Conservation (phyloP, 2,797 vertebrate genomes). For the Chiloscyllium punctatum region DNA sequence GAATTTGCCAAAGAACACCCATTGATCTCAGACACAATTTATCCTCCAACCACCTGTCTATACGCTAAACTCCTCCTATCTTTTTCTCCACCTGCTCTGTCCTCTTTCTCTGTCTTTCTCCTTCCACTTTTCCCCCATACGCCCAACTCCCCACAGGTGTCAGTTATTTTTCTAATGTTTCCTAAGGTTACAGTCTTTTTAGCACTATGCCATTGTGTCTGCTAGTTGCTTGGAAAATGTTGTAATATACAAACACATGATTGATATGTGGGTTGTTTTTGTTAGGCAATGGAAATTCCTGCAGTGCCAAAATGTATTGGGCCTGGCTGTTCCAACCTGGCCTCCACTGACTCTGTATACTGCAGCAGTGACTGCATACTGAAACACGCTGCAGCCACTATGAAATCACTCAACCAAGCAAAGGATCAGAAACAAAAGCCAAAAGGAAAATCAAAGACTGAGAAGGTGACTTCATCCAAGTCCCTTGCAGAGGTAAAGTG, state of each 20-base stretch:
- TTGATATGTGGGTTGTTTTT: neutral
- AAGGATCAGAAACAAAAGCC: conserved; percentile 65
- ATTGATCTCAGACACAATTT: too few relatives aligned
- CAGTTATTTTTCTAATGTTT: neutral
- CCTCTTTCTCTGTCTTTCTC: too few relatives aligned
- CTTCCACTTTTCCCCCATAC: too few relatives aligned
- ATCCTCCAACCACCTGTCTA: too few relatives aligned
- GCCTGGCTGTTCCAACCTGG: conserved; percentile 70
- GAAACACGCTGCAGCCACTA: conserved; percentile 81
- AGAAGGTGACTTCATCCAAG: conserved; percentile 57
- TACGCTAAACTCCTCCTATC: too few relatives aligned
- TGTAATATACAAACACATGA: too few relatives aligned
- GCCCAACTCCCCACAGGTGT: neutral
- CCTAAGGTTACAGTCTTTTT: neutral
- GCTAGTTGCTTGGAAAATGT: neutral
- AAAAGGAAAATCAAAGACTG: conserved; percentile 63
- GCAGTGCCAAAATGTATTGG: conserved; percentile 76
- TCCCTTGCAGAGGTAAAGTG: conserved; percentile 66
- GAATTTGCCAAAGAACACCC: too few relatives aligned
- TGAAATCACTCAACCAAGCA: conserved; percentile 74
- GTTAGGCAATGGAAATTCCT: conserved; percentile 55
- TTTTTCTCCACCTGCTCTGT: too few relatives aligned
- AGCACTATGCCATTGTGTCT: neutral
- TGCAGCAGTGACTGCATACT: conserved; percentile 91
- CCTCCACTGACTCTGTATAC: conserved; percentile 85